These are phyloP conservation scores for Gryllus bimaculatus DNA, from an alignment of 1,140 invertebrate genomes.

Conservation along the genomic window DNA sequence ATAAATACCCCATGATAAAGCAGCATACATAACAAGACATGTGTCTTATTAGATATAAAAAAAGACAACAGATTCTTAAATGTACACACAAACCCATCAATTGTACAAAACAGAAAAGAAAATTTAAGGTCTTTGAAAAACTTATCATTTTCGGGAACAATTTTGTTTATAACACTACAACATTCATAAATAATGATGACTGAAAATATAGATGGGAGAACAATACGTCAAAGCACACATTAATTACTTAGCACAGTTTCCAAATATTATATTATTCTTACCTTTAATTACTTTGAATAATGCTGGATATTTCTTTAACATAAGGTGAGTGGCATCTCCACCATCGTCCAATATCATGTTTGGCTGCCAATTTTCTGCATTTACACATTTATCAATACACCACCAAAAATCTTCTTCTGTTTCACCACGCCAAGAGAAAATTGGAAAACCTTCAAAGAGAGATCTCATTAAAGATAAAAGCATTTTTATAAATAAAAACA, in stretches of 20 bases:
- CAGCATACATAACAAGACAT: too few species aligned
- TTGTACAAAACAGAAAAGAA: too few species aligned
- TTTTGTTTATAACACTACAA: too few species aligned
- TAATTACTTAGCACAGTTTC: background rate
- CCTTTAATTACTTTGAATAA: constrained; percentile 94
- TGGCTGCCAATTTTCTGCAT: constrained; percentile 90
- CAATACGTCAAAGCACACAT: too few species aligned
- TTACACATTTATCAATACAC: constrained; percentile 93
- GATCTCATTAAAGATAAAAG: constrained; percentile 12
- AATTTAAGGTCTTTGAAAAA: too few species aligned
- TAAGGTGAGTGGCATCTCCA: constrained; percentile 91
- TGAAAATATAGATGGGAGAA: too few species aligned
- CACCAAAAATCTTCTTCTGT: constrained; percentile 98
- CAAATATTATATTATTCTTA: constrained; percentile 28
- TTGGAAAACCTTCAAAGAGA: constrained; percentile 51
- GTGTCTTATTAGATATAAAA: too few species aligned
- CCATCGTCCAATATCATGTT: constrained; percentile 98
- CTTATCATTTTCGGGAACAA: too few species aligned
- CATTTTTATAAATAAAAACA: background rate
- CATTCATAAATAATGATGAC: too few species aligned
- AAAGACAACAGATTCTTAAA: too few species aligned
- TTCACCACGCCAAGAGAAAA: constrained; percentile 94
- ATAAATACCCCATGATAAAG: too few species aligned
- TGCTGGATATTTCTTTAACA: constrained; percentile 92
- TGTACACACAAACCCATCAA: too few species aligned